Percentiles rank a stretch among this genome's conserved stretches.
Conservation (phyloP, 23 tunicate species). For the Aplidium turbinatum region DNA sequence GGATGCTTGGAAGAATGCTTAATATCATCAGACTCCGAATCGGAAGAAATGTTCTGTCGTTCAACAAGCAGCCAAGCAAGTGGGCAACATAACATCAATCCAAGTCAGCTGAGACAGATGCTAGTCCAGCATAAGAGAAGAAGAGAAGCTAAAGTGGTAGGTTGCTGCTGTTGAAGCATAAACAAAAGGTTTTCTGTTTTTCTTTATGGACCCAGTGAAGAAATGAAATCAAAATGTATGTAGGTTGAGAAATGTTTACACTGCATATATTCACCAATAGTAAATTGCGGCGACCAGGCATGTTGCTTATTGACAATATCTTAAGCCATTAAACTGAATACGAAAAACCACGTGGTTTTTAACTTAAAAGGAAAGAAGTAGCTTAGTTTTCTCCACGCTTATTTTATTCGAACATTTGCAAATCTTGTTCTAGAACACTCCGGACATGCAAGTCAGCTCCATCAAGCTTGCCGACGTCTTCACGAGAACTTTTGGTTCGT, state of each 20-base stretch:
- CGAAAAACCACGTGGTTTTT: too few relatives aligned
- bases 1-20: background rate
- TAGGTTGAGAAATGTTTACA: too few relatives aligned
- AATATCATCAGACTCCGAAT: conserved; percentile 25
- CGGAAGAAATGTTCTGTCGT: too few relatives aligned
- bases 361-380: background rate
- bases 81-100: background rate
- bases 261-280: too few relatives aligned
- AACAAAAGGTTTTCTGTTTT: background rate
- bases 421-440: conserved; percentile 26
- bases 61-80: background rate
- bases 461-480: conserved; percentile 52
- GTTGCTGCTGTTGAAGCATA: background rate
- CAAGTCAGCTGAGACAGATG: conserved; percentile 31
- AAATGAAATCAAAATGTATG: too few relatives aligned
- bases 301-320: too few relatives aligned
- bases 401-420: background rate
- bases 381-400: background rate
- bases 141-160: conserved; percentile 41
- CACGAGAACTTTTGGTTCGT: conserved; percentile 29
- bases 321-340: too few relatives aligned
- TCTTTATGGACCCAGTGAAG: too few relatives aligned
- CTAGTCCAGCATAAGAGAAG: conserved; percentile 50
- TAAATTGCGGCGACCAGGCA: too few relatives aligned
- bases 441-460: conserved; percentile 35